Base-by-base conservation (phyloP, 1,140 invertebrate species). In the Eueides isabella region DNA sequence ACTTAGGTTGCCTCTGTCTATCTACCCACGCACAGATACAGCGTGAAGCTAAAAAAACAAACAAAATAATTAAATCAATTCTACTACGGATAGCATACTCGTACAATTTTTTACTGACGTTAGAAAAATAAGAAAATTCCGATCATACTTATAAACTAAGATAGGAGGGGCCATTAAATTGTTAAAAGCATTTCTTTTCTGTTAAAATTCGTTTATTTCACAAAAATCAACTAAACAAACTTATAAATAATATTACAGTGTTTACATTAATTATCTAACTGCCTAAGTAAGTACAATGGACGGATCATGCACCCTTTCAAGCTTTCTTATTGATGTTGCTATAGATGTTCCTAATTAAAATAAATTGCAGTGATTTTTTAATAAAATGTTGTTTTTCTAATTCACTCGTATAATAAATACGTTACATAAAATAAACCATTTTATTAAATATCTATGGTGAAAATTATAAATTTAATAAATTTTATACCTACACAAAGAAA, bases 171-270 rank as follows among this genome's bases (percentile, higher is more conserved):
- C 2, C 2, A 44, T 9, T 44, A 44, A 19, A 19, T 1, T 2
- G 19, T 9, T n/a, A 6, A 44, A 26, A 55, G 11, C 5, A 26
- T 19, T 1, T 26, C 26, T 55, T 55, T 55, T 19, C n/a, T 67
- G 66, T 67, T 67, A 67, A 67, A 66, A 67, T 67, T 67, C 38
- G 41, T 67, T 67, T 67, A 67, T 67, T 67, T 67, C 66, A 67
- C 66, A 67, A 31, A 55, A 19, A 55, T 67, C 28, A 19, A 67
- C 41, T 67, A 55, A 35, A 48, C 1, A 55, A n/a, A 55, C 41
- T 66, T 66, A 66, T 7, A 55, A 26, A 55, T 55, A 55, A 23
- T 55, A 55, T 55, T 55, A 55, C 48, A 23, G 19, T 26, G 11
- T 23, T 55, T 55, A 55, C 12, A 11, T 55, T 55, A 55, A 55